These are phyloP conservation scores for Chrysocyon brachyurus DNA, from an alignment of 2,797 vertebrate genomes.

Conservation along the genomic window DNA sequence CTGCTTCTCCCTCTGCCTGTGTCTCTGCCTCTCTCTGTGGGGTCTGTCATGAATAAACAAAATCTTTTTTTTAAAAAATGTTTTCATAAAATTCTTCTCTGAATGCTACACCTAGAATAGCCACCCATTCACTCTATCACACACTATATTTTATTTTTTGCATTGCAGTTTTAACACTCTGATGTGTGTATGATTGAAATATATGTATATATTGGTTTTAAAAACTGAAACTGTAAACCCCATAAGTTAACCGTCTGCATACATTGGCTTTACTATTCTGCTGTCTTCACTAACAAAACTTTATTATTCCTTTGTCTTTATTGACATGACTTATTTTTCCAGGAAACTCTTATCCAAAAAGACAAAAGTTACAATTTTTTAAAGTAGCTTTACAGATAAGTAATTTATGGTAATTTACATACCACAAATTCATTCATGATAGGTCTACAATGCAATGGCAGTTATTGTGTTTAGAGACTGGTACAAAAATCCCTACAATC, in stretches of 20 bases:
- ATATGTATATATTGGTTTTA: background rate
- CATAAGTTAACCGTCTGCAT: background rate
- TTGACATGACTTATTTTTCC: constrained; percentile 4
- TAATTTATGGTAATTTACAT: background rate
- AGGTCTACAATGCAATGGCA: background rate
- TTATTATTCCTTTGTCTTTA: background rate
- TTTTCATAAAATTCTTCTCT: constrained; percentile 20
- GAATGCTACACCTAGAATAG: constrained; percentile 29
- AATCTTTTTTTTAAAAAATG: background rate
- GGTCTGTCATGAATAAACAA: too few species aligned
- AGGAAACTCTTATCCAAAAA: constrained; percentile 37
- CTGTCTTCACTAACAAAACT: background rate
- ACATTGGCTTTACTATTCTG: constrained; percentile 12
- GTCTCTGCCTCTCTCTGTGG: too few species aligned
- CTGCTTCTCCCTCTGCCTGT: too few species aligned
- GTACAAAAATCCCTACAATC: background rate
- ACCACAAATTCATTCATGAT: background rate
- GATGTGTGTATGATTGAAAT: background rate
- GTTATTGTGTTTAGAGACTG: constrained; percentile 3
- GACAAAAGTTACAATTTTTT: background rate
- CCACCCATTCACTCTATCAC: background rate
- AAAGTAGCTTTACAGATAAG: background rate
- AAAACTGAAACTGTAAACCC: background rate
- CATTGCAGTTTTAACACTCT: background rate
- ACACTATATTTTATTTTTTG: background rate